Conservation (phyloP, 2,888 invertebrate genomes). For the Limnephilus marmoratus region DNA sequence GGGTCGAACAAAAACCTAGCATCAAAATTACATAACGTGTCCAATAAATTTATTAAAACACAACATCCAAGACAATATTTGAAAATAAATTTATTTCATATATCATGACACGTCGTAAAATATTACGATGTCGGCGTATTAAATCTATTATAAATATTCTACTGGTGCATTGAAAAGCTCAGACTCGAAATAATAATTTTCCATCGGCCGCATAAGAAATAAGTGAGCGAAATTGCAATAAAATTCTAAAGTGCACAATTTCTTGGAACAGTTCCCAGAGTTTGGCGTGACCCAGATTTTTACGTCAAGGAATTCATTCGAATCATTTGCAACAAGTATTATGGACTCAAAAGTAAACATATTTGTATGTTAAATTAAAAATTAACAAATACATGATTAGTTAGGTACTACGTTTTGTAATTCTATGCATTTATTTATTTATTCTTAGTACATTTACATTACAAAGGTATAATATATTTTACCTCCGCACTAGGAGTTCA, state of each 20-base stretch:
- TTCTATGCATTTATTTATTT: too few relatives aligned
- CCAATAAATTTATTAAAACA: too few relatives aligned
- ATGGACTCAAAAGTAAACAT: background rate
- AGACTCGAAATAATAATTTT: background rate
- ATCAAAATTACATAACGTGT: too few relatives aligned
- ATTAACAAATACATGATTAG: background rate
- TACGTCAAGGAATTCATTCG: constrained; percentile 24
- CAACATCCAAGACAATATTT: too few relatives aligned
- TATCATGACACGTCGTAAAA: background rate
- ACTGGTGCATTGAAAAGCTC: background rate
- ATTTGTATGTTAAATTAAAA: background rate
- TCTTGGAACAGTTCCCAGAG: constrained; percentile 41
- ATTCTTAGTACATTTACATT: too few relatives aligned
- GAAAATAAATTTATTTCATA: background rate
- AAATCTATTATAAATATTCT: background rate
- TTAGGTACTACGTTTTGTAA: background rate
- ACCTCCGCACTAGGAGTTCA: too few relatives aligned
- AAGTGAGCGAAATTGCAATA: constrained; percentile 9
- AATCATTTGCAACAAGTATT: background rate
- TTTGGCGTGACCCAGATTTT: constrained; percentile 25
- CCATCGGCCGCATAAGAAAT: background rate
- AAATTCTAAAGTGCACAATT: constrained; percentile 19
- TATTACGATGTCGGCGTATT: background rate
- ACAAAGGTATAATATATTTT: too few relatives aligned
- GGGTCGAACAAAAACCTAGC: too few relatives aligned